Percentiles rank a stretch among this genome's conserved stretches.
phyloP scores from a whole-genome alignment of 2,888 invertebrate genomes.

The Aphidoletes aphidimyza region DNA sequence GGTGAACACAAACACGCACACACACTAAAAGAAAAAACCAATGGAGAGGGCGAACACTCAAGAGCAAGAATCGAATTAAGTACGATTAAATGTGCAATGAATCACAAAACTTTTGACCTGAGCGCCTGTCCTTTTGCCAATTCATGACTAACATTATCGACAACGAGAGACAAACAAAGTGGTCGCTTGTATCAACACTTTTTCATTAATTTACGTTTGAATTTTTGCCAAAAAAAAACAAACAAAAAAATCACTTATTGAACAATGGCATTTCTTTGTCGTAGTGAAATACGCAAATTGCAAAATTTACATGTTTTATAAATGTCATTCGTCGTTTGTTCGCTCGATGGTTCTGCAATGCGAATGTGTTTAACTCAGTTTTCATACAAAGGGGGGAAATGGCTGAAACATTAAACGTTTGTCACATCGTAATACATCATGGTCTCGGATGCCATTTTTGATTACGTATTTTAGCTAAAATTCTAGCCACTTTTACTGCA shows the following conservation, averaged over 20 bases:
- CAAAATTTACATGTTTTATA: neutral
- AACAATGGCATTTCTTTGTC: too few species aligned
- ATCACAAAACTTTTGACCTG: neutral
- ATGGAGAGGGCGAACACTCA: too few species aligned
- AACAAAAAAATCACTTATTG: neutral
- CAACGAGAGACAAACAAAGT: too few species aligned
- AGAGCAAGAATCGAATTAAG: too few species aligned
- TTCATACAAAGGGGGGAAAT: too few species aligned
- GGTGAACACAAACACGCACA: neutral
- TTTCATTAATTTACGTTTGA: neutral
- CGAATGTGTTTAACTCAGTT: too few species aligned
- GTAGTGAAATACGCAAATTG: too few species aligned
- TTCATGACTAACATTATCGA: neutral
- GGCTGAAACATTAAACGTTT: too few species aligned
- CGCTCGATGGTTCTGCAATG: neutral
- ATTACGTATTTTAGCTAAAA: neutral
- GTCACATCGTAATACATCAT: neutral
- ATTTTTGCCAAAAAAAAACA: neutral
- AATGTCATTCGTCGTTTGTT: neutral
- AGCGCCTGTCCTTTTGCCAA: neutral
- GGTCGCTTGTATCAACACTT: neutral
- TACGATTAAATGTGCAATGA: constrained; percentile 32
- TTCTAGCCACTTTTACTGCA: neutral
- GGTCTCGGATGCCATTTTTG: neutral
- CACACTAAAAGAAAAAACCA: too few species aligned